phyloP scores from a whole-genome alignment of 2,113 vertebrate species.

The Larimichthys polyactis region DNA sequence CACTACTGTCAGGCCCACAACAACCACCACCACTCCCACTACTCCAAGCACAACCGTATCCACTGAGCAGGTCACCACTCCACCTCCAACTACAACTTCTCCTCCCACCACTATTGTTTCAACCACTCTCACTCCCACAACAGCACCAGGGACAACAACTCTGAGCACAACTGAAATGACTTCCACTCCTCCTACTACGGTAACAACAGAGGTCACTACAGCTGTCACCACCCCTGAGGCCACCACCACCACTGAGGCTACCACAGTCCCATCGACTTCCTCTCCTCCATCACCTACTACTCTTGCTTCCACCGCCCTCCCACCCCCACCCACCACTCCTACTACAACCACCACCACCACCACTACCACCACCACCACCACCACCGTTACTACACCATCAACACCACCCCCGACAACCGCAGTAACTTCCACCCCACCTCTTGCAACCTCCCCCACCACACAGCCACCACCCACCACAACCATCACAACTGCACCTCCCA shows the following conservation, averaged over 20 bases:
- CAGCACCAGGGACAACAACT: constrained; percentile 41
- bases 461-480: constrained; percentile 39
- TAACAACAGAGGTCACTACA: constrained; percentile 33
- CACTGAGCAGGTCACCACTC: constrained; percentile 55
- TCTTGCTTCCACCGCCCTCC: constrained; percentile 34
- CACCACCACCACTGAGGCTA: constrained; percentile 22
- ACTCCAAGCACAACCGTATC: constrained; percentile 51
- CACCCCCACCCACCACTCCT: constrained; percentile 17
- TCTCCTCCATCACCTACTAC: constrained; percentile 34
- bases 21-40: constrained; percentile 44
- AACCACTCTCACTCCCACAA: constrained; percentile 44
- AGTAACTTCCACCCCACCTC: constrained; percentile 28
- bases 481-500: constrained; percentile 29
- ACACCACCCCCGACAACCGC: constrained; percentile 20
- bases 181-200: constrained; percentile 24
- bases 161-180: constrained; percentile 43
- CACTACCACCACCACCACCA: constrained; percentile 31
- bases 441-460: constrained; percentile 29
- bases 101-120: constrained; percentile 33
- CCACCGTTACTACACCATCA: constrained; percentile 12
- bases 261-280: constrained; percentile 37
- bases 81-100: constrained; percentile 23
- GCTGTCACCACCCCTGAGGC: constrained; percentile 31
- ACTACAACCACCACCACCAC: not conserved
- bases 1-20: constrained; percentile 52